A percentile compares a stretch with the other conserved stretches of the same genome.
phyloP scores from a whole-genome alignment of 2,888 invertebrate genomes.

The Euplexia lucipara region DNA sequence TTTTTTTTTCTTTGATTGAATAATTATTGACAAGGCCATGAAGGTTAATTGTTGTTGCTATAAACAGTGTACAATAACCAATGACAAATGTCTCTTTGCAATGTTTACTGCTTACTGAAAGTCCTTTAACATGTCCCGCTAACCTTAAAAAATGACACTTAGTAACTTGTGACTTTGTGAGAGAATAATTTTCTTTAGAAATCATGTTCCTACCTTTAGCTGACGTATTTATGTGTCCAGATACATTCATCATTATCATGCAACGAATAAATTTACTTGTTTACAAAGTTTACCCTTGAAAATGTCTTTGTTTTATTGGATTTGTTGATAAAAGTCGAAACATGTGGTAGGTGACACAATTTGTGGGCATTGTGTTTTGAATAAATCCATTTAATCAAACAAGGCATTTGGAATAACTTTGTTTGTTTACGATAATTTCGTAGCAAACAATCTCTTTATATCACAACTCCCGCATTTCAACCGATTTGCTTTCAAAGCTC shows the following conservation, averaged over 20 bases:
- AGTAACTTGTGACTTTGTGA: conserved; percentile 30
- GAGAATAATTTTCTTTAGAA: conserved; percentile 50
- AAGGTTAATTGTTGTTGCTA: conserved; percentile 41
- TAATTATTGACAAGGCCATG: conserved; percentile 42
- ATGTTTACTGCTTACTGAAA: conserved; percentile 34
- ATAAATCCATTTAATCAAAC: conserved; percentile 35
- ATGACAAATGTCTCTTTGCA: conserved; percentile 37
- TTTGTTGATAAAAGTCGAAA: conserved; percentile 29
- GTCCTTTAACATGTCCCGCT: conserved; percentile 44
- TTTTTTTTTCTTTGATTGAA: conserved; percentile 52
- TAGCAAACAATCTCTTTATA: conserved; percentile 38
- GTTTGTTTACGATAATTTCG: conserved; percentile 35
- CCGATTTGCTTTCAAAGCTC: conserved; percentile 46
- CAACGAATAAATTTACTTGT: conserved; percentile 16
- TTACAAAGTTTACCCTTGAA: conserved; percentile 25
- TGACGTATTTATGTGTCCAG: too few relatives aligned
- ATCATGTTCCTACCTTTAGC: conserved; percentile 35
- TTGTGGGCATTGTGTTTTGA: conserved; percentile 20
- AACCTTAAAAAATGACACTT: conserved; percentile 42
- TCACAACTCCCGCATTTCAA: conserved; percentile 40
- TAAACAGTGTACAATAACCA: conserved; percentile 30
- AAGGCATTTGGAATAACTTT: conserved; percentile 38
- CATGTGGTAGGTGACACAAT: conserved; percentile 18
- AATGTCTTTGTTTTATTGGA: conserved; percentile 8
- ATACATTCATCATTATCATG: conserved; percentile 5